Percentiles rank a stretch among this genome's conserved stretches.
phyloP scores from a whole-genome alignment of 2,888 invertebrate genomes.

The Stenoptilia bipunctidactyla region DNA sequence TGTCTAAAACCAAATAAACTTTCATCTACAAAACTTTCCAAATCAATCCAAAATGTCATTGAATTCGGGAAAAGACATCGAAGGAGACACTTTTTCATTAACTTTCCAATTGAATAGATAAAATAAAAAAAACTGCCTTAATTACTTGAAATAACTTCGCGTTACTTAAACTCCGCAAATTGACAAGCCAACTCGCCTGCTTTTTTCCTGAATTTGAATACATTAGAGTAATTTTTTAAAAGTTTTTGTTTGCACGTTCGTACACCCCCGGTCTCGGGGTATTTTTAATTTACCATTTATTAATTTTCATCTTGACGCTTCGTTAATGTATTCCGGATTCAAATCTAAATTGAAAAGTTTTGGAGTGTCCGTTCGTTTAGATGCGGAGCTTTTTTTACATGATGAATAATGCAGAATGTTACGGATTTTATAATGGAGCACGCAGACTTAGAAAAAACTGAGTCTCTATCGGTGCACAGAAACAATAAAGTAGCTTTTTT shows the following conservation, averaged over 20 bases:
- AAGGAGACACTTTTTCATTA: no score
- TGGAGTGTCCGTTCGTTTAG: conserved; percentile 10
- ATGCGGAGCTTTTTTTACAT: no score
- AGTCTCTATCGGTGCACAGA: no score
- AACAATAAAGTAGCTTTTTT: no score
- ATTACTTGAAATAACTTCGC: conserved; percentile 10
- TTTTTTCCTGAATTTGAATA: conserved; percentile 36
- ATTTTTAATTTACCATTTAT: conserved; percentile 33
- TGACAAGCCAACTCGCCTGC: conserved; percentile 21
- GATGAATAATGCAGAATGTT: no score
- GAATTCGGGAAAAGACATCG: background rate
- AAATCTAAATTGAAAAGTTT: conserved; percentile 34
- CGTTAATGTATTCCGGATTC: conserved; percentile 30
- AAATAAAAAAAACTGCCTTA: conserved; percentile 2
- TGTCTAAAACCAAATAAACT: no score
- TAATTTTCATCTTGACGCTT: conserved; percentile 30
- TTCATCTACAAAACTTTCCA: no score
- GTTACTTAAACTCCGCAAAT: conserved; percentile 22
- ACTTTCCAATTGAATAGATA: no score
- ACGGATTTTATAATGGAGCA: no score
- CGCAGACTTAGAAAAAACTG: no score
- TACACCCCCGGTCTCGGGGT: conserved; percentile 20
- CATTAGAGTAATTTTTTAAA: conserved; percentile 40
- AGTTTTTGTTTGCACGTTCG: conserved; percentile 41
- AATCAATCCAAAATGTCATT: background rate